Conservation (phyloP, 2,888 invertebrate species). For the Crioceris asparagi region DNA sequence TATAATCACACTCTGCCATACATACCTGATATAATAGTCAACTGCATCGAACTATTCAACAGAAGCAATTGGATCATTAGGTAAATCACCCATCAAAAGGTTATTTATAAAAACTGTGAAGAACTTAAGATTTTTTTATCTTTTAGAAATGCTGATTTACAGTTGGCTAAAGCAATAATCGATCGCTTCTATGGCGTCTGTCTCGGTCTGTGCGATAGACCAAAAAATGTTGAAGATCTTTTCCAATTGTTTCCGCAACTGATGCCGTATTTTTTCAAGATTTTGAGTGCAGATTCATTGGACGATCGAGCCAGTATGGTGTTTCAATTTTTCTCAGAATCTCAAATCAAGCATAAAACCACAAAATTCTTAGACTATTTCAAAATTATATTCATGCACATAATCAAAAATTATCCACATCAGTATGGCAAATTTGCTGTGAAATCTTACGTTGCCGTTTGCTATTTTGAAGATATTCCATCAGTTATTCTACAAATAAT, state of each 20-base stretch:
- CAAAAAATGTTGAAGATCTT: constrained; percentile 23
- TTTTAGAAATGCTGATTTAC: constrained; percentile 24
- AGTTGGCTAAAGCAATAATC: constrained; percentile 23
- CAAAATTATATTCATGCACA: constrained; percentile 16
- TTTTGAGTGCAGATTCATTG: constrained; percentile 13
- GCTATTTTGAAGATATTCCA: neutral
- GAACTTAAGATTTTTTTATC: neutral
- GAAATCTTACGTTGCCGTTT: constrained; percentile 2
- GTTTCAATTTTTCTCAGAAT: constrained; percentile 25
- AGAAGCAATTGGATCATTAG: constrained; percentile 22
- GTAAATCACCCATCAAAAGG: constrained; percentile 14
- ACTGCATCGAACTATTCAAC: constrained; percentile 20
- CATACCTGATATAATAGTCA: constrained; percentile 17
- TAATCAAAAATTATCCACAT: constrained; percentile 19
- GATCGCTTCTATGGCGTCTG: constrained; percentile 25
- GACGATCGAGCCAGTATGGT: constrained; percentile 22
- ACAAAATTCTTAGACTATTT: constrained; percentile 13
- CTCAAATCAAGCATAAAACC: constrained; percentile 14
- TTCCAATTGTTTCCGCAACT: constrained; percentile 22
- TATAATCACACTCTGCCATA: constrained; percentile 20
- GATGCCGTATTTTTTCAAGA: constrained; percentile 16
- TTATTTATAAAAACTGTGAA: constrained; percentile 2
- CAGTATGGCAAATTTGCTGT: constrained; percentile 20
- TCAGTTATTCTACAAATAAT: neutral
- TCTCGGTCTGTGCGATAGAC: constrained; percentile 17